phyloP scores from a whole-genome alignment of 2,888 invertebrate genomes.

The Apeira syringaria region DNA sequence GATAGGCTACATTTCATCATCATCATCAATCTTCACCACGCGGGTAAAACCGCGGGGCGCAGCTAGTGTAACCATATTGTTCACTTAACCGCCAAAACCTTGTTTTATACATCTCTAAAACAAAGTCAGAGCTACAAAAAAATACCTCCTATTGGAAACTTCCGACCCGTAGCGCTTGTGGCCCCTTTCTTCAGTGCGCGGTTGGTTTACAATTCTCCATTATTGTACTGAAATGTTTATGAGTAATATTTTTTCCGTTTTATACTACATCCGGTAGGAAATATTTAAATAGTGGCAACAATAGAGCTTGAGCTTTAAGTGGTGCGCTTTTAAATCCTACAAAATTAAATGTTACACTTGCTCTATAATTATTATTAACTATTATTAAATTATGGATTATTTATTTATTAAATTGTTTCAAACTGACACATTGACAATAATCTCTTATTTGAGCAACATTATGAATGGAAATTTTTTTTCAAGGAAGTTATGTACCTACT shows the following conservation, averaged over 20 bases:
- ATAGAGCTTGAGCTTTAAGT: conserved; percentile 8
- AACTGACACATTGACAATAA: too few relatives aligned
- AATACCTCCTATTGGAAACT: conserved; percentile 47
- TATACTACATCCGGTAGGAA: conserved; percentile 3
- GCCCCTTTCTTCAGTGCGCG: conserved; percentile 42
- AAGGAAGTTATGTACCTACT: too few relatives aligned
- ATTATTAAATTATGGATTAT: too few relatives aligned
- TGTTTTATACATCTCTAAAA: not conserved
- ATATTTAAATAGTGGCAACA: conserved; percentile 12
- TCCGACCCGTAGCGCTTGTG: conserved; percentile 51
- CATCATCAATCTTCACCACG: too few relatives aligned
- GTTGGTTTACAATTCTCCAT: conserved; percentile 40
- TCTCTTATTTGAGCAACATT: too few relatives aligned
- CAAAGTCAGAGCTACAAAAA: conserved; percentile 38
- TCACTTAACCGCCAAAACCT: conserved; percentile 1
- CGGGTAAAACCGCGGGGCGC: too few relatives aligned
- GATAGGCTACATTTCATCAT: too few relatives aligned
- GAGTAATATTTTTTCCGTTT: conserved; percentile 19
- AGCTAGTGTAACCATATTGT: not conserved
- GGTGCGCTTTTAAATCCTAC: too few relatives aligned
- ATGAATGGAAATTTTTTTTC: too few relatives aligned
- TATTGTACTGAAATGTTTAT: conserved; percentile 45
- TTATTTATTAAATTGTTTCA: too few relatives aligned
- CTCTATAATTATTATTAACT: too few relatives aligned
- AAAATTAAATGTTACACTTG: too few relatives aligned